Base-by-base conservation (phyloP, 2,113 vertebrate species). In the Suricata suricatta region DNA sequence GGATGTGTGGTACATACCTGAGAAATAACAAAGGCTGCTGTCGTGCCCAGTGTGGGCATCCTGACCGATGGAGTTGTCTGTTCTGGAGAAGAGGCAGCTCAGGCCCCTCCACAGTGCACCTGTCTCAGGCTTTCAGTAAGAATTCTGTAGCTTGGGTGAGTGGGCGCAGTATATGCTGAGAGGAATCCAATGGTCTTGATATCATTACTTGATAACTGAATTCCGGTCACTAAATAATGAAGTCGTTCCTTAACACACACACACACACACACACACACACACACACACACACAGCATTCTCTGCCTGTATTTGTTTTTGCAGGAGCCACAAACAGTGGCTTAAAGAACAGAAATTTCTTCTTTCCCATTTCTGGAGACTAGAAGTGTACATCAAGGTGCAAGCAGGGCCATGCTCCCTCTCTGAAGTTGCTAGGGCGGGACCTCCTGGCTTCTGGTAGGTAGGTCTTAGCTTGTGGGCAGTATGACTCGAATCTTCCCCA, bases 21-120 rank as follows among this genome's bases (percentile, higher is more conserved):
- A 79, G 25, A 68, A 89, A 27, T 17, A 23, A 66, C 69, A 68
- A 87, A 54, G 71, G 31, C 6, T 5, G 23, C 96, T 41, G 5
- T 63, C 29, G 33, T 11, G 0, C 29, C 68, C 19, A 7, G 3
- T 5, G 29, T 69, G 77, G 35, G 25, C 27, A 31, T 23, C 4
- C 44, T 3, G 44, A 33, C 25, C 2, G 3, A 13, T 3, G 3
- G 85, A 82, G 29, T 0, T 0, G 92, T 79, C 72, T 69, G 4
- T 94, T 95, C 84, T 10, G 33, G 80, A 96, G 74, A 44, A 92
- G 77, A 89, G 74, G 77, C 87, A 29, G 25, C 27, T 21, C 15
- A 2, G 31, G 57, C n/a, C 10, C 23, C 52, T n/a, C 50, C 0
- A 0, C 8, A 29, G 9, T 27, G 69, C 33, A 93, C 93, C 33